phyloP scores from a whole-genome alignment of 2,113 vertebrate species.

The Halichoerus grypus region DNA sequence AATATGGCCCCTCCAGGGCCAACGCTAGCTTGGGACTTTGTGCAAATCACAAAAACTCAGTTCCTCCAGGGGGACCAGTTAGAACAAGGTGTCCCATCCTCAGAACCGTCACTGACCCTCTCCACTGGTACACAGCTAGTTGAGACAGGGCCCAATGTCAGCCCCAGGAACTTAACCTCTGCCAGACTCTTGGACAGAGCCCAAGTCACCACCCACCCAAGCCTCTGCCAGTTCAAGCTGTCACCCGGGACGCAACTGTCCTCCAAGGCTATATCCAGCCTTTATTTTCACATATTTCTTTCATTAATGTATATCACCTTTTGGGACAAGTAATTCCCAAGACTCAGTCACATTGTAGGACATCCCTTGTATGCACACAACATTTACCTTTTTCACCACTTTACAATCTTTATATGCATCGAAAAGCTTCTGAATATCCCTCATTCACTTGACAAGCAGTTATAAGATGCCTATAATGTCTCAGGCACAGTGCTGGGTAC shows the following conservation, averaged over 20 bases:
- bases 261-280: neutral
- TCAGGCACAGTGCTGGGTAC: neutral
- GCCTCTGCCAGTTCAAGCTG: neutral
- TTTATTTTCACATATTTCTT: neutral
- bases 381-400: neutral
- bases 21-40: neutral
- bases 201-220: neutral
- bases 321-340: neutral
- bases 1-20: neutral
- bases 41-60: neutral
- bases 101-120: neutral
- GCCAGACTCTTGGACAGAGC: neutral
- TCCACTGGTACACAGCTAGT: rapidly evolving
- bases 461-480: neutral
- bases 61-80: neutral
- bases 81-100: too few species aligned
- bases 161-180: too few species aligned
- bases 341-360: neutral
- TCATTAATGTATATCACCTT: neutral
- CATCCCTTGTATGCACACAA: neutral
- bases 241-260: neutral
- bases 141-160: neutral
- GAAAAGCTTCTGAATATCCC: neutral
- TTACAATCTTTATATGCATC: neutral
- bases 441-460: neutral